Conservation (phyloP, 2,113 vertebrate genomes). For the Siniperca chuatsi region DNA sequence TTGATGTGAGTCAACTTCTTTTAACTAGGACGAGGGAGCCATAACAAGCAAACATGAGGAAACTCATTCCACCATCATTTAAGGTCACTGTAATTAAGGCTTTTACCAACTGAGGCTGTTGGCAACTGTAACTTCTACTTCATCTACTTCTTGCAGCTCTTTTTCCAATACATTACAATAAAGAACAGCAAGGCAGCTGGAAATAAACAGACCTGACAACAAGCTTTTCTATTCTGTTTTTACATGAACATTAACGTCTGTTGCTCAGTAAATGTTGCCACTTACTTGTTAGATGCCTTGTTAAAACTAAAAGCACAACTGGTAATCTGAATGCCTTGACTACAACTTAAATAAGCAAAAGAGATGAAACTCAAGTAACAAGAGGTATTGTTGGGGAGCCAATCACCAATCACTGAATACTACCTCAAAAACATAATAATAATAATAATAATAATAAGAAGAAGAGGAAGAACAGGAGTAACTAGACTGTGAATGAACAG, state of each 20-base stretch:
- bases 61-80: not conserved
- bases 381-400: not conserved
- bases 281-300: not conserved
- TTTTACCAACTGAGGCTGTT: not conserved
- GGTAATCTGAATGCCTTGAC: not conserved
- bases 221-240: not conserved
- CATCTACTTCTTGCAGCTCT: not conserved
- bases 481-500: conserved; percentile 8
- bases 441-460: not conserved
- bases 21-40: no score
- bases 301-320: not conserved
- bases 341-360: not conserved
- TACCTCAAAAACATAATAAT: not conserved
- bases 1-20: not conserved
- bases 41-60: not conserved
- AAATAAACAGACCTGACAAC: conserved; percentile 4
- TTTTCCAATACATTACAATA: not conserved
- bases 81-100: not conserved
- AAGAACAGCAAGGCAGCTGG: not conserved
- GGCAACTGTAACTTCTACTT: not conserved
- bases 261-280: not conserved
- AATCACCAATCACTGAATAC: not conserved
- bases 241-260: not conserved
- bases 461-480: not conserved
- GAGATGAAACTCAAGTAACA: not conserved